Percentiles rank a stretch among this genome's conserved stretches.
These are phyloP conservation scores for Hydractinia echinata DNA, from an alignment of 30 jellyfish, hydroid and myxozoan genomes.

Conservation along the genomic window DNA sequence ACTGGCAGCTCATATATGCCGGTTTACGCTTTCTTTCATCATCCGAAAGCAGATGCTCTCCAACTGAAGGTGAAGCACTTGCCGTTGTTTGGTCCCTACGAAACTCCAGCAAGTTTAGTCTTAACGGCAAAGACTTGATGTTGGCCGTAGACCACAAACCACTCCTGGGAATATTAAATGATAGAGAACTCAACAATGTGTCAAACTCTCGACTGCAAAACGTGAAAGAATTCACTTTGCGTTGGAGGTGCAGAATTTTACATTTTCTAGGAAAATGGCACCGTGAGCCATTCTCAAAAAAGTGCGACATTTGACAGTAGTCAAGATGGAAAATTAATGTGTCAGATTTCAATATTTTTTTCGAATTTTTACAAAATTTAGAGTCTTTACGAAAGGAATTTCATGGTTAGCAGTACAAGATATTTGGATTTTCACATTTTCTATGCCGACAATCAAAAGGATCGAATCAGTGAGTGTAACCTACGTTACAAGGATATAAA, in stretches of 20 bases:
- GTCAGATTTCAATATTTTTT: too few relatives aligned
- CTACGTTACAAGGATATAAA: too few relatives aligned
- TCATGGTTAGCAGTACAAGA: too few relatives aligned
- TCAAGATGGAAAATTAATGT: too few relatives aligned
- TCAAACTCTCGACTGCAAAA: not conserved
- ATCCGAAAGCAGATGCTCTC: conserved; percentile 1
- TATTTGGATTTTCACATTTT: too few relatives aligned
- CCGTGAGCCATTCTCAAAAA: too few relatives aligned
- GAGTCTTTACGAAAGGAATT: too few relatives aligned
- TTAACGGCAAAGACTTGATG: not conserved
- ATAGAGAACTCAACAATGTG: not conserved
- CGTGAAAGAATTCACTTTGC: not conserved
- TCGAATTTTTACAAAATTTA: too few relatives aligned
- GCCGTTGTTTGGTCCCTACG: conserved; percentile 18
- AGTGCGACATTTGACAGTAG: too few relatives aligned
- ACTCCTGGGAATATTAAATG: not conserved
- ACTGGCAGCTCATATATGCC: not conserved
- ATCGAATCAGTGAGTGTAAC: too few relatives aligned
- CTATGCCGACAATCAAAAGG: too few relatives aligned
- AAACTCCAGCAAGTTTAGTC: not conserved
- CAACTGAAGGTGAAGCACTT: conserved; percentile 24
- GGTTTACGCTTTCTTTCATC: conserved; percentile 14
- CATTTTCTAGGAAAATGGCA: not conserved
- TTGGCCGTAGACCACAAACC: conserved; percentile 28
- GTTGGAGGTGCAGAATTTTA: not conserved